These are phyloP conservation scores for Heteronetta atricapilla DNA, from an alignment of 2,113 vertebrate species.

Conservation along the genomic window DNA sequence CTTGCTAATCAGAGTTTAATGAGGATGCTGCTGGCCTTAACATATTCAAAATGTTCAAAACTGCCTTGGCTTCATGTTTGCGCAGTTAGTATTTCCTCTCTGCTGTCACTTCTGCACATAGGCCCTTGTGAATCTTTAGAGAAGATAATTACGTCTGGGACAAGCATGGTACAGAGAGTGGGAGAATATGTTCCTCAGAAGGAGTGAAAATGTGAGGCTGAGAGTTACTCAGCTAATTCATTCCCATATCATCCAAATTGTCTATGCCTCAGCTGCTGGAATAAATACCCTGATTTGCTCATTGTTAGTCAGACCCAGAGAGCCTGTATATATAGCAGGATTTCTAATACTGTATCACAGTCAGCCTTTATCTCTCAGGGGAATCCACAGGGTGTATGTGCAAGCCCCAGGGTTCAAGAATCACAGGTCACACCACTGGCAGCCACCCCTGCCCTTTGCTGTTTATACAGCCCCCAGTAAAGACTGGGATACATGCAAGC, in stretches of 20 bases:
- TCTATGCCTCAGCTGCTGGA: constrained; percentile 42
- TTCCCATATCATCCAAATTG: constrained; percentile 54
- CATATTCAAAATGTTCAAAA: constrained; percentile 70
- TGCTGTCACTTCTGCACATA: constrained; percentile 45
- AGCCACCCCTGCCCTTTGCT: background rate
- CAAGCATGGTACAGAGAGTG: constrained; percentile 5
- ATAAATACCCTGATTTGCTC: background rate
- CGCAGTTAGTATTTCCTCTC: constrained; percentile 61
- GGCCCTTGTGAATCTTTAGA: constrained; percentile 25
- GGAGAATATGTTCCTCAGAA: background rate
- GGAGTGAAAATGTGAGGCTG: background rate
- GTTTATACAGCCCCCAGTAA: background rate
- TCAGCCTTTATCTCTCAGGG: background rate
- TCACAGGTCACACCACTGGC: background rate
- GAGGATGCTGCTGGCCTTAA: constrained; percentile 74
- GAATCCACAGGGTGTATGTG: background rate
- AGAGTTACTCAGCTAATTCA: constrained; percentile 49
- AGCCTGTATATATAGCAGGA: background rate
- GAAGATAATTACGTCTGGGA: constrained; percentile 69
- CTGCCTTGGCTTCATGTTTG: constrained; percentile 62
- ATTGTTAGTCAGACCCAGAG: constrained; percentile 9
- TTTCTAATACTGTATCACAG: constrained; percentile 26
- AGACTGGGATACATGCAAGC: background rate
- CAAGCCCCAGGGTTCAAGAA: background rate
- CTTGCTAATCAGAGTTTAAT: constrained; percentile 86